Base-by-base conservation (phyloP, 92 coral and sea anemone genomes). In the Diadumene lineata region DNA sequence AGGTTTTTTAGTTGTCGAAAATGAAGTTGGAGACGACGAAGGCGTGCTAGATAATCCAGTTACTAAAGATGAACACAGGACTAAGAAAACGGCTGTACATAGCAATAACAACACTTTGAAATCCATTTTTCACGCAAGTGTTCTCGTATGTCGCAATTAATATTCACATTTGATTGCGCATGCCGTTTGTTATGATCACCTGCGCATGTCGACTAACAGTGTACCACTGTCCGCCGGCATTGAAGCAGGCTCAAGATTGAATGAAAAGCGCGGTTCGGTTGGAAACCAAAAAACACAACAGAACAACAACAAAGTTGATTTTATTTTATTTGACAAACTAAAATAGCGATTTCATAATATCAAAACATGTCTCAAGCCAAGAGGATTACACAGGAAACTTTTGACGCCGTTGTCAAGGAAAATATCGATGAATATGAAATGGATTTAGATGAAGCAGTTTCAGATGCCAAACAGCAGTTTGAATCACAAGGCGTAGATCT, bases 381-480 rank as follows among this genome's bases (percentile, higher is more conserved):
- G 75, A 71, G 79, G 63, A 88, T 91, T 31, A 66, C 78, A 8
- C 97, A 91, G 68, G 93, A 91, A 64, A 91, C 97, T 19, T 91
- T 91, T 63, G 97, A 91, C 72, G 83, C 75, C 43, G 97, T 79
- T 7, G 97, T 91, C 19, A 82, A 85, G 48, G 97, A 91, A 60
- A 91, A 91, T 82, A 68, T 91, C 11, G 97, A 91, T 50, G 97
- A 91, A 50, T 91, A 84, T 43, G 97, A 91, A 71, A 91, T 91
- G 97, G 93, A 82, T 31, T 85, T 91, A 51, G 76, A 79, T 70
- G 97, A 91, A 65, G 93, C 93, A 0, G 81, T 85, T 0, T 69
- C 73, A 34, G 97, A 91, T 67, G 97, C 97, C 21, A 73, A 53
- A 33, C 79, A 84, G 29, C 97, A 91, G 74, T 91, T 91, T 56